Evolutionary conservation across 2,888 invertebrate species (phyloP).

Genomic region (Drosophila paracracens): DNA sequence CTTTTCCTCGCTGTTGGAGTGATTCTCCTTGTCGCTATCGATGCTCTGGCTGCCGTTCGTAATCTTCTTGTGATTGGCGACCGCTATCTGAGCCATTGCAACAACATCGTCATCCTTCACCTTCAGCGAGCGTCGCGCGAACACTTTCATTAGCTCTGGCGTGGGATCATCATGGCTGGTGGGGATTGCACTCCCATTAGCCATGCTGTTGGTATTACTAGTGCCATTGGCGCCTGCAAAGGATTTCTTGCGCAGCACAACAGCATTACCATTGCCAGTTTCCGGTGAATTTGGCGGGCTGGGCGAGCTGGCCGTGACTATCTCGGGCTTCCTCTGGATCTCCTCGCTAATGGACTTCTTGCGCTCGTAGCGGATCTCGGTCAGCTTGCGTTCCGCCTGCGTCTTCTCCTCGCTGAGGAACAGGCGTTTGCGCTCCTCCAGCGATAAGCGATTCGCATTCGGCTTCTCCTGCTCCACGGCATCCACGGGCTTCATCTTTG

Average conservation of each 20-base stretch:
- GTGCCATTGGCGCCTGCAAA: conserved; percentile 69
- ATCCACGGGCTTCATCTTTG: conserved; percentile 34
- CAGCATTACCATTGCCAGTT: conserved; percentile 54
- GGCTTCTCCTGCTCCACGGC: conserved; percentile 4
- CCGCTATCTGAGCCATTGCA: conserved; percentile 82
- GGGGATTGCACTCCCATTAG: conserved; percentile 32
- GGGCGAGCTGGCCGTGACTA: conserved; percentile 32
- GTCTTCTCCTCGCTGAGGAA: conserved; percentile 82
- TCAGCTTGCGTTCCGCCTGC: conserved; percentile 77
- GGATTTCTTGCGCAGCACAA: conserved; percentile 84
- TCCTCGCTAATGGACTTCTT: conserved; percentile 81
- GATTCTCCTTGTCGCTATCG: conserved; percentile 91
- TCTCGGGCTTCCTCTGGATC: conserved; percentile 60
- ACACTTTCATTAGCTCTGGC: conserved; percentile 93
- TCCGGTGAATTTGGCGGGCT: conserved; percentile 31
- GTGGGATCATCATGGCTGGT: conserved; percentile 88
- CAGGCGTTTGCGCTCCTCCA: conserved; percentile 83
- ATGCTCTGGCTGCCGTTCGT: conserved; percentile 77
- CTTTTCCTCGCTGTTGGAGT: conserved; percentile 86
- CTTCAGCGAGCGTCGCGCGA: conserved; percentile 92
- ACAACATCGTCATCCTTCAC: conserved; percentile 90
- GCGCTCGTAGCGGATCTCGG: conserved; percentile 79
- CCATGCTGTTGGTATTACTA: conserved; percentile 1
- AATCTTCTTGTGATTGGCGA: conserved; percentile 54
- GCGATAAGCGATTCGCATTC: conserved; percentile 60